Base-by-base conservation (phyloP, 2,113 vertebrate species). In the Narcine bancroftii region DNA sequence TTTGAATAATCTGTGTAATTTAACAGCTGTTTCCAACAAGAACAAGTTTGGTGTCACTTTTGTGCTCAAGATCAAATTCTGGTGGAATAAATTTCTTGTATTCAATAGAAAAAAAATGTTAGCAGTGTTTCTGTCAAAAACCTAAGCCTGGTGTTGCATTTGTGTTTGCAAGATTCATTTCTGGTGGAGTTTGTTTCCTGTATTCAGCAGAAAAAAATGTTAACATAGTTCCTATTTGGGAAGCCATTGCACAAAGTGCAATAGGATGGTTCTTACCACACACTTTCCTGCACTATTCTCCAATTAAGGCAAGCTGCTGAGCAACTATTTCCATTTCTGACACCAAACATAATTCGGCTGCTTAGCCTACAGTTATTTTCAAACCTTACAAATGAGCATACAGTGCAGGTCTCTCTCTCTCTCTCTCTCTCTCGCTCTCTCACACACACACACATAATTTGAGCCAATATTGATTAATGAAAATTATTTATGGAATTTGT, bases 181-280 rank as follows among this genome's bases (percentile, higher is more conserved):
- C 50, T 56, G 81, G 77, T 50, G 77, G 81, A 29, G 33, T 17
- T 60, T 85, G 50, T 60, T 60, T 85, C 81, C 15, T 56, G 50
- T 60, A 39, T 33, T 85, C 29, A 85, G n/a, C n/a, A 15, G 81
- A n/a, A 85, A 63, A 85, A 15, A 33, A 85, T 77, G 75, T 83
- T 83, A n/a, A 36, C 50, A 56, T 5, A 5, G n/a, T 85, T 85
- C 50, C 81, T 85, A 60, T 85, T 85, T 85, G 33, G 81, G 77
- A 42, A 81, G 13, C 50, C 45, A 33, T 81, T 81, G 79, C 26
- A 83, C 29, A 53, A 85, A n/a, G 13, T 17, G 36, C 33, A 85
- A 13, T 17, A 53, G 13, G 29, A 3, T 60, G 4, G 33, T 53
- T 0, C n/a, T 85, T 60, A 6, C 50, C 29, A 85, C 81, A 63